Evolutionary conservation across 2,888 invertebrate species (phyloP).

Genomic region (Drymonia ruficornis): DNA sequence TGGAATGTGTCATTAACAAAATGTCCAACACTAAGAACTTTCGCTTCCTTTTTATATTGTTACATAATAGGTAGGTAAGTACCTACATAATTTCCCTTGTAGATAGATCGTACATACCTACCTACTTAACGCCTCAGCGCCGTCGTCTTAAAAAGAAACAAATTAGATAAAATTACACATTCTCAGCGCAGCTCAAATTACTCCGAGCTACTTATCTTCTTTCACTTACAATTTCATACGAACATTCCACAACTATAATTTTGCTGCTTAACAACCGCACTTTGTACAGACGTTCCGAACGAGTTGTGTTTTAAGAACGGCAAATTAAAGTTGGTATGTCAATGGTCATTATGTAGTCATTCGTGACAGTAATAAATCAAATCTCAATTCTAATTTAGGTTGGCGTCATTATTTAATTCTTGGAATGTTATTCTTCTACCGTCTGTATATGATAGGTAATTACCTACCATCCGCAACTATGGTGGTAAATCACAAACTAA

Average conservation of each 20-base stretch:
- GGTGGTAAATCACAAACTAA: too few species aligned
- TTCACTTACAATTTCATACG: slow-evolving; percentile 49
- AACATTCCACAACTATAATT: slow-evolving; percentile 33
- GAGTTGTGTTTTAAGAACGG: slow-evolving; percentile 11
- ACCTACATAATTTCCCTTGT: not conserved
- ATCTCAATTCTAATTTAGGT: slow-evolving; percentile 32
- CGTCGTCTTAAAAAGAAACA: slow-evolving; percentile 46
- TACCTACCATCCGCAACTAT: not conserved
- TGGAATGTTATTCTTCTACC: slow-evolving; percentile 16
- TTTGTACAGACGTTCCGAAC: slow-evolving; percentile 4
- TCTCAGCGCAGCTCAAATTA: slow-evolving; percentile 59
- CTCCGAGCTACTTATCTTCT: slow-evolving; percentile 53
- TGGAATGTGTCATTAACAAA: not conserved
- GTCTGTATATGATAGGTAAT: not conserved
- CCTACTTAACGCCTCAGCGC: not conserved
- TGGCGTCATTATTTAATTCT: slow-evolving; percentile 23
- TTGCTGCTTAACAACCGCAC: slow-evolving; percentile 10
- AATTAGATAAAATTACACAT: slow-evolving; percentile 75
- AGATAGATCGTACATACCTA: not conserved
- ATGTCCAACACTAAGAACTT: not conserved
- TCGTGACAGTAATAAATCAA: slow-evolving; percentile 51
- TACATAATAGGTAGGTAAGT: not conserved
- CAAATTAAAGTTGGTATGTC: not conserved
- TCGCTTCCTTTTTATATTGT: not conserved
- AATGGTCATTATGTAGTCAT: slow-evolving; percentile 15